These are phyloP conservation scores for Acrobasis suavella DNA, from an alignment of 2,888 invertebrate species.

Conservation along the genomic window DNA sequence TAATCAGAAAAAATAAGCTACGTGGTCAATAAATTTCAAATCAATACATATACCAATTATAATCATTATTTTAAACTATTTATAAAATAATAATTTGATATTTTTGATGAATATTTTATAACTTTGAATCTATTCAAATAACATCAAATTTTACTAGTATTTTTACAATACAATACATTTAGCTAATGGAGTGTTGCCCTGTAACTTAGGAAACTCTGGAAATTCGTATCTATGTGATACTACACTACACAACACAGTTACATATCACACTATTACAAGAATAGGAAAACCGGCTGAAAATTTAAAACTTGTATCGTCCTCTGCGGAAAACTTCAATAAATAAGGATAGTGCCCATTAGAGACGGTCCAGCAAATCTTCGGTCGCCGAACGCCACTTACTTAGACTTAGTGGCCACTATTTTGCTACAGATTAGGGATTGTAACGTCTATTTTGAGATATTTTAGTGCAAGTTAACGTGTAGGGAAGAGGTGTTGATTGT, in stretches of 20 bases:
- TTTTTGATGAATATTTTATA: too few species aligned
- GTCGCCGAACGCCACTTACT: conserved; percentile 81
- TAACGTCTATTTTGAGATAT: conserved; percentile 67
- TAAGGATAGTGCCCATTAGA: conserved; percentile 81
- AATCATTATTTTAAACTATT: too few species aligned
- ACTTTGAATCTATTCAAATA: too few species aligned
- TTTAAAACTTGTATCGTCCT: conserved; percentile 64
- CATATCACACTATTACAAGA: conserved; percentile 17
- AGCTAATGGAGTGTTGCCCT: too few species aligned
- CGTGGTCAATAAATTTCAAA: too few species aligned
- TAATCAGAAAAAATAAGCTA: too few species aligned
- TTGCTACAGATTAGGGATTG: conserved; percentile 78
- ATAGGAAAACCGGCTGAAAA: conserved; percentile 43
- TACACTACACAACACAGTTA: neutral
- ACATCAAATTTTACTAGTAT: too few species aligned
- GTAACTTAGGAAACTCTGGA: too few species aligned
- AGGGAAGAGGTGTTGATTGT: neutral
- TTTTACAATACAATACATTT: too few species aligned
- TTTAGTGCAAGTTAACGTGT: conserved; percentile 36
- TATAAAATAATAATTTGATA: too few species aligned
- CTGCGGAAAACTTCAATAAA: conserved; percentile 71
- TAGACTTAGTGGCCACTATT: conserved; percentile 79
- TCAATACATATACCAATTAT: too few species aligned
- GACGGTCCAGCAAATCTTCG: conserved; percentile 81
- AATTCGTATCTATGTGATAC: too few species aligned